Conservation (phyloP, 2,797 vertebrate genomes). For the Brachyalestes nurse region DNA sequence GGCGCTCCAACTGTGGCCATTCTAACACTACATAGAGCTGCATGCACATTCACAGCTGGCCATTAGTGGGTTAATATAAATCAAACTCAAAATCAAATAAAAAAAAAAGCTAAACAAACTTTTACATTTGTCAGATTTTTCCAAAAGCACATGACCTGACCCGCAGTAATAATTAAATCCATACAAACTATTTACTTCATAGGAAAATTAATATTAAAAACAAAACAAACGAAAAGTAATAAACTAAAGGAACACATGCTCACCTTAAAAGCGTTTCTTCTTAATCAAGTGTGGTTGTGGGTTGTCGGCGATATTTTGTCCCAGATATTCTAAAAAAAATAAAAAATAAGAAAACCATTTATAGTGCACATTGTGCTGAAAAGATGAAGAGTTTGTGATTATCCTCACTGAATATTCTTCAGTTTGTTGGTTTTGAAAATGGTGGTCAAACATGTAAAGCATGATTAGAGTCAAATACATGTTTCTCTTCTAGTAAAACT, state of each 20-base stretch:
- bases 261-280: conserved; percentile 76
- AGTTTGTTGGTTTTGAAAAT: background rate
- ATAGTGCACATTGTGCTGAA: background rate
- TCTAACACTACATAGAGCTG: background rate
- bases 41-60: background rate
- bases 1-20: conserved; percentile 1
- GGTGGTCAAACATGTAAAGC: background rate
- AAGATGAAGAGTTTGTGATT: background rate
- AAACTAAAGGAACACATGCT: conserved; percentile 30
- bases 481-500: background rate
- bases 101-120: background rate
- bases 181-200: conserved; percentile 14
- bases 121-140: background rate
- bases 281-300: conserved; percentile 84
- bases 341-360: conserved; percentile 22
- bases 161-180: background rate
- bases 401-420: background rate
- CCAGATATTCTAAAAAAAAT: conserved; percentile 78
- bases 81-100: background rate
- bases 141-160: background rate
- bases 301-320: conserved; percentile 78
- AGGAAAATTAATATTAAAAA: background rate
- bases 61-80: conserved; percentile 1
- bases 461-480: background rate
- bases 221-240: background rate